Evolutionary conservation across 2,797 vertebrate species (phyloP).

Genomic region (Macroramphosus scolopax): DNA sequence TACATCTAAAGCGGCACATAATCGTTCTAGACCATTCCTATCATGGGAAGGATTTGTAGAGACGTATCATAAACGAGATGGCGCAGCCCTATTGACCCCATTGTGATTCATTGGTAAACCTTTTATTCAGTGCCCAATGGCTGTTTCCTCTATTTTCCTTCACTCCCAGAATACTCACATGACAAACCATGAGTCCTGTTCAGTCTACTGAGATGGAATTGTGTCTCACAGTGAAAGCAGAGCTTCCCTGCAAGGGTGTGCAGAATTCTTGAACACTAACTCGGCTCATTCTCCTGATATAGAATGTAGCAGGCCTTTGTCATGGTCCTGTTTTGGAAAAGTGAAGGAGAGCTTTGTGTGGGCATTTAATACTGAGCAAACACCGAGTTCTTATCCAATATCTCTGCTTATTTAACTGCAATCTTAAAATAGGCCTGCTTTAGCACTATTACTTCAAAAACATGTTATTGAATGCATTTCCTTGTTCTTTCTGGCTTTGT

Average conservation of each 20-base stretch:
- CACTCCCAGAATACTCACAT: conserved; percentile 27
- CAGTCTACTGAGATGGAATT: conserved; percentile 13
- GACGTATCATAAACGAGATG: no score
- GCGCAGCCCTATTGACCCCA: no score
- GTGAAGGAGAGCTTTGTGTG: not conserved
- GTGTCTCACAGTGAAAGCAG: conserved; percentile 6
- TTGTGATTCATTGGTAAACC: no score
- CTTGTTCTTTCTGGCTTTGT: no score
- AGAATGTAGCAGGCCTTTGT: conserved; percentile 41
- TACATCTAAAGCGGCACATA: no score
- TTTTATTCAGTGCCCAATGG: no score
- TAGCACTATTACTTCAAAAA: not conserved
- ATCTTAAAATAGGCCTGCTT: not conserved
- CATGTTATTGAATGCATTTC: no score
- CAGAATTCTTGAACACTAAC: conserved; percentile 17
- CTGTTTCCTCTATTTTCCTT: not conserved
- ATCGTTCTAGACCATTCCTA: no score
- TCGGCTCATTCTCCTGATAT: conserved; percentile 10
- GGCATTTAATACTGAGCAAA: not conserved
- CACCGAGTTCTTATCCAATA: not conserved
- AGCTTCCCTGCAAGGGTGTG: conserved; percentile 25
- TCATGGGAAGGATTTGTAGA: no score
- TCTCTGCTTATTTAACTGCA: not conserved
- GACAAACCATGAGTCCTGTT: conserved; percentile 37
- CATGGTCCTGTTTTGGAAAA: conserved; percentile 6